Evolutionary conservation across 2,797 vertebrate genomes (phyloP), one percentile per base, ranked within the genome.

Genomic region (Protonibea diacanthus): DNA sequence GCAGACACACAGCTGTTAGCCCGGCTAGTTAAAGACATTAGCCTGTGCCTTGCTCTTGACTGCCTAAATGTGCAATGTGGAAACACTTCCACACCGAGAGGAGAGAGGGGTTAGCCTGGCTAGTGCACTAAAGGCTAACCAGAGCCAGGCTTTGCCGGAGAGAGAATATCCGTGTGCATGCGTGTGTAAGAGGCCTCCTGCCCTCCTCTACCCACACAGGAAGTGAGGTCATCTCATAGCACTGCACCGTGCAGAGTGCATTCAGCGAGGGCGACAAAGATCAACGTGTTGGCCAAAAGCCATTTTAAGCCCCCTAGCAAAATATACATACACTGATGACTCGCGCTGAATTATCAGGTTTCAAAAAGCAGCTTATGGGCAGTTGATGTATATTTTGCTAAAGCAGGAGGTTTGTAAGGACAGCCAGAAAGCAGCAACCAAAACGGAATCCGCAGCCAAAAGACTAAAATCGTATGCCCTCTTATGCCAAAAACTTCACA

Each of bases 121-220:
- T 78, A 40, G 80, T 74, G 82, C 79, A 81, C 87, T 75, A 74
- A 89, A 83, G 86, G 87, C 90, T 91, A 93, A 92, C 89, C 83
- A 80, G 73, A 91, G 90, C 83, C 91, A 90, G 90, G 78, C 85
- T 78, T 79, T 68, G 83, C 79, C 83, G 73, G 64, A 84, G 80
- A 76, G 72, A 63, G 77, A 84, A 38, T 57, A 71, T 82, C 73
- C 71, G 75, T 85, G 76, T 86, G 80, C 62, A 56, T 82, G 83
- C 78, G 66, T 67, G 71, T 74, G 59, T 40, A 67, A 83, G 81
- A 90, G 88, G 85, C 85, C 90, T 86, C 80, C 81, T 90, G 91
- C 89, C 90, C 93, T 92, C 76, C 81, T 91, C 90, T 92, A 92
- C 89, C 93, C 92, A 93, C 92, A 93, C 93, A 95, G 93, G 94